These are phyloP conservation scores for Agrilus biguttatus DNA, from an alignment of 2,888 invertebrate species.

Conservation along the genomic window DNA sequence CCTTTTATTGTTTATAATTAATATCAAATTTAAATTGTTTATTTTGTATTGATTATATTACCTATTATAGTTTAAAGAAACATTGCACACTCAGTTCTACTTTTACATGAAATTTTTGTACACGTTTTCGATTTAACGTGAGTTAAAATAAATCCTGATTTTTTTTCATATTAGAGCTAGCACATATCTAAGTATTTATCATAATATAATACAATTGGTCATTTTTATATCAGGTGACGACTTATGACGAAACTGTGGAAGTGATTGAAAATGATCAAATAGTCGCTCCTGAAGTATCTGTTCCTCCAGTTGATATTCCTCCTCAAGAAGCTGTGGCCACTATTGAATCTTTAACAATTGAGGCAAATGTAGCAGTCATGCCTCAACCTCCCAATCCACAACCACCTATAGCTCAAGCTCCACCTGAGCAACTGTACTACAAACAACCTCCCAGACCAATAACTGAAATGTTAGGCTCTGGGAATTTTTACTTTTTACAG, in stretches of 20 bases:
- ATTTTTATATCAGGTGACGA: conserved; percentile 6
- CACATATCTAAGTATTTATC: not conserved
- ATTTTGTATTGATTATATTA: too few relatives aligned
- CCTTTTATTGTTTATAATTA: too few relatives aligned
- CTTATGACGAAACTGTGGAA: conserved; percentile 7
- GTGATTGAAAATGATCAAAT: conserved; percentile 7
- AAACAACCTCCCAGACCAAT: conserved; percentile 44
- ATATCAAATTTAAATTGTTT: too few relatives aligned
- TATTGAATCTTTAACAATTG: conserved; percentile 9
- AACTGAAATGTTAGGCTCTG: conserved; percentile 61
- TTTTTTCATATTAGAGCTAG: too few relatives aligned
- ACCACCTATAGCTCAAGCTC: conserved; percentile 14
- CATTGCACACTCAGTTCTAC: too few relatives aligned
- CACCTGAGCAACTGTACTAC: conserved; percentile 17
- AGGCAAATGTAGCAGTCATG: conserved; percentile 8
- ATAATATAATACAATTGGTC: not conserved
- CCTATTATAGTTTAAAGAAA: too few relatives aligned
- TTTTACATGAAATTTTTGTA: too few relatives aligned
- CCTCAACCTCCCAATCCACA: conserved; percentile 9
- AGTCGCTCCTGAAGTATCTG: conserved; percentile 6
- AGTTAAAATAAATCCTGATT: too few relatives aligned
- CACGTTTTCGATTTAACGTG: too few relatives aligned
- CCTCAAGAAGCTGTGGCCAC: conserved; percentile 7
- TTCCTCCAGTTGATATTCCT: conserved; percentile 6
- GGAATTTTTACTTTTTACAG: conserved; percentile 72